These are phyloP conservation scores for Popillia japonica DNA, from an alignment of 1,140 invertebrate species.

Conservation along the genomic window DNA sequence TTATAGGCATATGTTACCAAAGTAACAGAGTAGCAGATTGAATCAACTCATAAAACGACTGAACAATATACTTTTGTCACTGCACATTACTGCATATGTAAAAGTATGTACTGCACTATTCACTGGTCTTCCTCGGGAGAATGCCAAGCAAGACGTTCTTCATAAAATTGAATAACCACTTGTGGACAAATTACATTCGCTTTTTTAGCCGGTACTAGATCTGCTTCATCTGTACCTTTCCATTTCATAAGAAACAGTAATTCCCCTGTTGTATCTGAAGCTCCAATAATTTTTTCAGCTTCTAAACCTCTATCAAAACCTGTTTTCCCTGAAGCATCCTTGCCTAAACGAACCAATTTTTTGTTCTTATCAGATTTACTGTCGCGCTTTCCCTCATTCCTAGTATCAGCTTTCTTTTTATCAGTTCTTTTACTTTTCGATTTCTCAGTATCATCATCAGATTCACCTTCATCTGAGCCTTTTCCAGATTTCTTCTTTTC, in stretches of 20 bases:
- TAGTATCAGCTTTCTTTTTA: constrained; percentile 48
- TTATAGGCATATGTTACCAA: no score
- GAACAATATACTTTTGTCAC: neutral
- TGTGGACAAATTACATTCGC: constrained; percentile 94
- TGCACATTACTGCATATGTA: neutral
- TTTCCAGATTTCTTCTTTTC: constrained; percentile 23
- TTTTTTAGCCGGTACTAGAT: constrained; percentile 89
- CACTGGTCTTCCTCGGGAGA: constrained; percentile 66
- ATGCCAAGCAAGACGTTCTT: constrained; percentile 95
- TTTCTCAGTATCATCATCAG: constrained; percentile 45
- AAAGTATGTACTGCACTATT: neutral
- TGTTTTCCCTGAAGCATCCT: constrained; percentile 66
- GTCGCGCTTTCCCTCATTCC: constrained; percentile 49
- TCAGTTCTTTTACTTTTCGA: constrained; percentile 42
- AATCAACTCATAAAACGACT: neutral
- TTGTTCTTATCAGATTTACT: constrained; percentile 42
- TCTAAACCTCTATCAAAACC: constrained; percentile 92
- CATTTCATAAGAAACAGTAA: constrained; percentile 98
- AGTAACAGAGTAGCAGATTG: no score
- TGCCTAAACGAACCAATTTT: constrained; percentile 42
- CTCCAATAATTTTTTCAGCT: constrained; percentile 94
- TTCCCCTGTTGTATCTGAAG: constrained; percentile 93
- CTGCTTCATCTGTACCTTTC: constrained; percentile 95
- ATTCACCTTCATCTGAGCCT: neutral
- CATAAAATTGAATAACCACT: constrained; percentile 96